These are phyloP conservation scores for Platyrinchus mystaceus DNA, from an alignment of 2,797 vertebrate genomes.

Conservation along the genomic window DNA sequence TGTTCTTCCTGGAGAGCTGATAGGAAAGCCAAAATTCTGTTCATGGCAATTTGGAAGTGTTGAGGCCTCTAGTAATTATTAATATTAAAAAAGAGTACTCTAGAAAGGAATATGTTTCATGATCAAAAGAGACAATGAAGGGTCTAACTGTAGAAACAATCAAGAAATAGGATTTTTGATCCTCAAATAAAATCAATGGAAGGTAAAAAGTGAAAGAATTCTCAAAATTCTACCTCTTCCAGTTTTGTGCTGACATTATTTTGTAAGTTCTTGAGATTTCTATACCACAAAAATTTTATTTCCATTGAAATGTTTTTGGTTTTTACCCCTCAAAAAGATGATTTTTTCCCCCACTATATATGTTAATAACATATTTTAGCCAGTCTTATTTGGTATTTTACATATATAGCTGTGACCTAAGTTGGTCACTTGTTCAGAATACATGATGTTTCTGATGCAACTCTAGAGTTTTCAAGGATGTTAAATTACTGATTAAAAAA, in stretches of 20 bases:
- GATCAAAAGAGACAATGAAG: background rate
- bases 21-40: background rate
- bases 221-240: background rate
- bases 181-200: background rate
- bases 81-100: background rate
- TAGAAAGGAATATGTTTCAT: background rate
- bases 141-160: background rate
- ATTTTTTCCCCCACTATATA: background rate
- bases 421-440: background rate
- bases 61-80: background rate
- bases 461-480: background rate
- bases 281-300: background rate
- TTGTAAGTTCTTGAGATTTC: background rate
- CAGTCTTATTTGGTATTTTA: background rate
- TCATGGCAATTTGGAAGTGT: background rate
- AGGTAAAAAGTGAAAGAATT: background rate
- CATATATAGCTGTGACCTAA: background rate
- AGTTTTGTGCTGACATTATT: background rate
- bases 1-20: background rate
- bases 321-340: background rate
- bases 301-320: background rate
- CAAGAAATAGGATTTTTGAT: background rate
- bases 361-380: background rate
- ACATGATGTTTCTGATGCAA: background rate
- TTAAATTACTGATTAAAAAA: background rate